Percentiles rank a stretch among this genome's conserved stretches.
These are phyloP conservation scores for Portevinia maculata DNA, from an alignment of 2,888 invertebrate species.

Conservation along the genomic window DNA sequence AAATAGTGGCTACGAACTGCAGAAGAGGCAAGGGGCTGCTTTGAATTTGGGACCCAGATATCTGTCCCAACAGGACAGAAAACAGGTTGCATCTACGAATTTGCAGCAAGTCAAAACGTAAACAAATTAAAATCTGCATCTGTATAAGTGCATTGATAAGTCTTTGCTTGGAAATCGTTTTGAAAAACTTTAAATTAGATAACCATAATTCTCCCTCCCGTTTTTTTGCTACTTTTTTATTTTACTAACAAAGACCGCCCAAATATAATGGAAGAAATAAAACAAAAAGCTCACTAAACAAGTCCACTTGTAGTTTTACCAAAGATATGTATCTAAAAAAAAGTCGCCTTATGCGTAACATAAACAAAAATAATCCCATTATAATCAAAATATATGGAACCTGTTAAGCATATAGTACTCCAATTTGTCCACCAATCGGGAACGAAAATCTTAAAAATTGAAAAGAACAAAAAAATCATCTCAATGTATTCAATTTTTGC, in stretches of 20 bases:
- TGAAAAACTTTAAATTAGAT: too few species aligned
- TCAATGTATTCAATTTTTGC: constrained; percentile 34
- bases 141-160: too few species aligned
- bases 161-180: too few species aligned
- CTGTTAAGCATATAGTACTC: constrained; percentile 37
- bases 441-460: constrained; percentile 31
- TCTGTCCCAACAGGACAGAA: too few species aligned
- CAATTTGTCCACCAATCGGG: constrained; percentile 58
- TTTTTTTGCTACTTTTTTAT: too few species aligned
- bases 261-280: not conserved
- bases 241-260: not conserved
- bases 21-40: too few species aligned
- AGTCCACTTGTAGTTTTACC: constrained; percentile 15
- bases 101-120: too few species aligned
- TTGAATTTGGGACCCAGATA: too few species aligned
- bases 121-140: too few species aligned
- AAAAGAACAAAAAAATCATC: constrained; percentile 18
- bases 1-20: too few species aligned
- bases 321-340: not conserved
- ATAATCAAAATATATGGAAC: constrained; percentile 44
- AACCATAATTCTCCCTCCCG: too few species aligned
- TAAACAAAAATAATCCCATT: constrained; percentile 39
- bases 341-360: constrained; percentile 9
- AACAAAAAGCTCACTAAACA: not conserved
- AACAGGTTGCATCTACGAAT: too few species aligned